Evolutionary conservation across 2,797 vertebrate species (phyloP).

Genomic region (Adelosebastes latens): DNA sequence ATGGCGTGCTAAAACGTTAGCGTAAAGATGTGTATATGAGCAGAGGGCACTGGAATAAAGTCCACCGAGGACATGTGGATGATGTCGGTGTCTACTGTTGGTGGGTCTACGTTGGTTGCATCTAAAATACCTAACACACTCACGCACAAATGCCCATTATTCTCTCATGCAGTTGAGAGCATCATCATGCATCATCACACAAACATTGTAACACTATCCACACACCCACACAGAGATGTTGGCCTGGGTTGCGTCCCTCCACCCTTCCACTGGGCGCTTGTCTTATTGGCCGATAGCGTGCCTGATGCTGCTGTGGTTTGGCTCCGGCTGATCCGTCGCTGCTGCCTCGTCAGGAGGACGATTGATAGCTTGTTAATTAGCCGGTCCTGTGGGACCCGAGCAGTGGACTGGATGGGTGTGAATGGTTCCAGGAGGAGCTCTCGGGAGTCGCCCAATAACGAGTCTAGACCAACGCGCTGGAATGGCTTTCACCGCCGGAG

Average conservation of each 20-base stretch:
- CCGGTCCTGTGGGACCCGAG: constrained; percentile 52
- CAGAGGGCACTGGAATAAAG: neutral
- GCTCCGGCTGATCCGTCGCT: constrained; percentile 45
- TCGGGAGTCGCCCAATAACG: neutral
- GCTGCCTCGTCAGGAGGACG: constrained; percentile 42
- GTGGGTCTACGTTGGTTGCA: neutral
- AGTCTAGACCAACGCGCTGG: constrained; percentile 4
- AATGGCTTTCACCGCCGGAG: constrained; percentile 4
- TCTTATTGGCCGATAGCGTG: constrained; percentile 54
- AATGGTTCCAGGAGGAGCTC: constrained; percentile 36
- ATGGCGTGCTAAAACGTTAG: too few species aligned
- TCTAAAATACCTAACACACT: constrained; percentile 12
- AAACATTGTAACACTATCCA: constrained; percentile 23
- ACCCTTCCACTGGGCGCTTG: constrained; percentile 33
- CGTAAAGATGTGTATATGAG: neutral
- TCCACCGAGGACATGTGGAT: neutral
- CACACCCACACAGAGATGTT: neutral
- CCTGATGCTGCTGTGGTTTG: constrained; percentile 63
- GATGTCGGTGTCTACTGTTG: neutral
- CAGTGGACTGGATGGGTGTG: constrained; percentile 51
- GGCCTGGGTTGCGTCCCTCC: constrained; percentile 24
- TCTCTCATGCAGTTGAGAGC: constrained; percentile 52
- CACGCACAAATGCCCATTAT: constrained; percentile 48
- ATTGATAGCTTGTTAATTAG: constrained; percentile 67
- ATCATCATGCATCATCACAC: constrained; percentile 64